Conservation (phyloP, 2,888 invertebrate species). For the Gordius sp. region DNA sequence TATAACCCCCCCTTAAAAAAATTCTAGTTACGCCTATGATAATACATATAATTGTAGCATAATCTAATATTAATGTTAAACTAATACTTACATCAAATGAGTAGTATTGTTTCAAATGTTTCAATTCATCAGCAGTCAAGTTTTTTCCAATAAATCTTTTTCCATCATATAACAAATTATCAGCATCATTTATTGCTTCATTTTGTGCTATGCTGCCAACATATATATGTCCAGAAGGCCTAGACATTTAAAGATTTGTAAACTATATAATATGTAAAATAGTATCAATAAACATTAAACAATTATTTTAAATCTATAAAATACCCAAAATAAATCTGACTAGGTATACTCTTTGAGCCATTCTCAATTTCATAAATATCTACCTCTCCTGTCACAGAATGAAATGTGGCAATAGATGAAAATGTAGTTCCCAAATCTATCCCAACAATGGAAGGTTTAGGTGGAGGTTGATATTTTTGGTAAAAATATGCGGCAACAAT, state of each 20-base stretch:
- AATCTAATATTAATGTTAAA: too few species aligned
- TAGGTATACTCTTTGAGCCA: slow-evolving; percentile 31
- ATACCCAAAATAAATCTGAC: slow-evolving; percentile 31
- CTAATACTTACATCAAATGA: slow-evolving; percentile 27
- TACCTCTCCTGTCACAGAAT: slow-evolving; percentile 30
- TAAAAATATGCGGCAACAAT: slow-evolving; percentile 32
- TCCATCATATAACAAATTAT: slow-evolving; percentile 32
- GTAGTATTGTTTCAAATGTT: slow-evolving; percentile 25
- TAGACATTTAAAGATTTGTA: slow-evolving; percentile 19
- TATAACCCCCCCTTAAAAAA: too few species aligned
- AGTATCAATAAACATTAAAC: not conserved
- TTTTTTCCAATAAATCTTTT: slow-evolving; percentile 33
- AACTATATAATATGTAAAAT: slow-evolving; percentile 10
- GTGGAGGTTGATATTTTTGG: slow-evolving; percentile 32
- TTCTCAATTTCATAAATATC: slow-evolving; percentile 29
- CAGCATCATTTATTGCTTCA: slow-evolving; percentile 30
- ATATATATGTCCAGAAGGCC: slow-evolving; percentile 26
- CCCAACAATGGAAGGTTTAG: slow-evolving; percentile 32
- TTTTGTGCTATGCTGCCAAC: slow-evolving; percentile 31
- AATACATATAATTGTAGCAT: too few species aligned
- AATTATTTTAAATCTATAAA: slow-evolving; percentile 22
- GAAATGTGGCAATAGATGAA: slow-evolving; percentile 31
- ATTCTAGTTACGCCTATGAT: too few species aligned
- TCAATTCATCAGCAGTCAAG: slow-evolving; percentile 26
- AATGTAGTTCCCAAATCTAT: slow-evolving; percentile 34